phyloP scores from a whole-genome alignment of 2,888 invertebrate species.

The Drosophila kuntzei region DNA sequence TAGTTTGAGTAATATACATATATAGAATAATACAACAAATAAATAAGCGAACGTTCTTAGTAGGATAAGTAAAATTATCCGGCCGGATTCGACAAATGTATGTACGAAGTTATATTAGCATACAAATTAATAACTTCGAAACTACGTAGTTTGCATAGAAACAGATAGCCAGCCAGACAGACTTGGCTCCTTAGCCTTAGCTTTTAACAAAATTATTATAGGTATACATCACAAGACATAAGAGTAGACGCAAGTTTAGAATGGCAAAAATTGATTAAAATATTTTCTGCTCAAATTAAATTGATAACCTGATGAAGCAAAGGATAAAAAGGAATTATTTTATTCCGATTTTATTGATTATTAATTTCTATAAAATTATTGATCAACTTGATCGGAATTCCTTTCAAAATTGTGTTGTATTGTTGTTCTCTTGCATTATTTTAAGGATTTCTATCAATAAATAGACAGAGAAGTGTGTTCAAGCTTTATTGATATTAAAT shows the following conservation, averaged over 20 bases:
- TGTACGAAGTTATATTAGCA: slow-evolving; percentile 2
- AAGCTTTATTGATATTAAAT: background rate
- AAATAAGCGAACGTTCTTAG: background rate
- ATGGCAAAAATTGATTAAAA: background rate
- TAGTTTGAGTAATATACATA: background rate
- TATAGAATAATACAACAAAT: background rate
- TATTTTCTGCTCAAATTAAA: background rate
- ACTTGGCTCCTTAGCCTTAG: slow-evolving; percentile 8
- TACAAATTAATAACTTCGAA: background rate
- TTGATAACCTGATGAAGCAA: background rate
- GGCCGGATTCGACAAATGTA: slow-evolving; percentile 1
- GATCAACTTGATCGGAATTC: background rate
- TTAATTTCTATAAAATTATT: background rate
- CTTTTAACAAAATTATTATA: slow-evolving; percentile 1
- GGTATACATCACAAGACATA: background rate
- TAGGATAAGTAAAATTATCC: slow-evolving; percentile 6
- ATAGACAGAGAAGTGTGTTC: background rate
- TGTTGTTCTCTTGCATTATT: background rate
- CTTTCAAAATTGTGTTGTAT: background rate
- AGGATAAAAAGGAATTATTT: background rate
- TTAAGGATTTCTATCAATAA: background rate
- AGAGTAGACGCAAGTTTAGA: background rate
- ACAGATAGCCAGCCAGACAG: slow-evolving; percentile 4
- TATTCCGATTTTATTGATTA: no score
- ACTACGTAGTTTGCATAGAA: slow-evolving; percentile 12